Percentiles rank a stretch among this genome's conserved stretches.
Evolutionary conservation across 2,113 vertebrate species (phyloP).

Genomic region (Gymnorhina tibicen): DNA sequence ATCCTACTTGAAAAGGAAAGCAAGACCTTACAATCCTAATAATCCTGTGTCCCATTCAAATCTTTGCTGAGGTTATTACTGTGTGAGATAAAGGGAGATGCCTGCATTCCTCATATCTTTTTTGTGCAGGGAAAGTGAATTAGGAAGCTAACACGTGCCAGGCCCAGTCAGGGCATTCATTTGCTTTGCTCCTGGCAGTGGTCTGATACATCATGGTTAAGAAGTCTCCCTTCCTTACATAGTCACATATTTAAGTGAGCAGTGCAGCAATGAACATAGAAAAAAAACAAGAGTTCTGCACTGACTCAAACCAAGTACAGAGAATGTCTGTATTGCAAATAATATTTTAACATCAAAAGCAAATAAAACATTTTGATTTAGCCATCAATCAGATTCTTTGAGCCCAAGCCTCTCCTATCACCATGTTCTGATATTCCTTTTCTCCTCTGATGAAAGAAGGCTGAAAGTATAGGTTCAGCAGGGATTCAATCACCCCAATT

Average conservation of each 20-base stretch:
- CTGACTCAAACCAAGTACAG: not conserved
- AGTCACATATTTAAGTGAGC: not conserved
- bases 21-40: slow-evolving; percentile 3
- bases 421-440: not conserved
- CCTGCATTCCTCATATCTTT: not conserved
- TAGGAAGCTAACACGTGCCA: not conserved
- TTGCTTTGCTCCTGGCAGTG: not conserved
- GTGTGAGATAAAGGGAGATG: not conserved
- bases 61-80: slow-evolving; percentile 1
- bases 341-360: not conserved
- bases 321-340: not conserved
- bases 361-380: not conserved
- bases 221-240: not conserved
- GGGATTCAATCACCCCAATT: not conserved
- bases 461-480: not conserved
- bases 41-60: slow-evolving; percentile 20
- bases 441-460: not conserved
- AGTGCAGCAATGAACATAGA: not conserved
- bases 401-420: not conserved
- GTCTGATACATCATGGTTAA: not conserved
- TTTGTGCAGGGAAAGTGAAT: not conserved
- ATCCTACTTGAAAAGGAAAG: slow-evolving; percentile 38
- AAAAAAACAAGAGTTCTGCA: not conserved
- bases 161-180: not conserved
- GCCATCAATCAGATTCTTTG: not conserved